Percentiles rank a stretch among this genome's conserved stretches.
phyloP scores from a whole-genome alignment of 2,113 vertebrate genomes.

The Planiliza haematocheilus region DNA sequence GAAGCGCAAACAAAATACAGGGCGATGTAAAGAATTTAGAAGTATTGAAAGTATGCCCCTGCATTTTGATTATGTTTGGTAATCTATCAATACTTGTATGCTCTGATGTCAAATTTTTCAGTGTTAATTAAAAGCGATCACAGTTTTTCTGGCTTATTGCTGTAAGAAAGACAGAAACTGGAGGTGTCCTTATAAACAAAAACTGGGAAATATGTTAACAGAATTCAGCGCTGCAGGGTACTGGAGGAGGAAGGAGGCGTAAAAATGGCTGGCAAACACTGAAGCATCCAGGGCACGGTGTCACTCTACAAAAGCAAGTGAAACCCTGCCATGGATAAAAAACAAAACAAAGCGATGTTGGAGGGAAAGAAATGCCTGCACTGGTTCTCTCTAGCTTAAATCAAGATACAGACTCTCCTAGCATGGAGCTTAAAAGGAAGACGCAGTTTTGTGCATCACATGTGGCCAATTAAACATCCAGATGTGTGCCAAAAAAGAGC shows the following conservation, averaged over 20 bases:
- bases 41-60: constrained; percentile 12
- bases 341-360: constrained; percentile 36
- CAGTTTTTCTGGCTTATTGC: constrained; percentile 88
- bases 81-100: constrained; percentile 85
- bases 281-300: constrained; percentile 49
- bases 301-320: constrained; percentile 31
- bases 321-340: constrained; percentile 30
- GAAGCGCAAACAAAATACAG: constrained; percentile 53
- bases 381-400: constrained; percentile 7
- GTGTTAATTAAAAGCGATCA: constrained; percentile 90
- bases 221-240: constrained; percentile 67
- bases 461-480: constrained; percentile 18
- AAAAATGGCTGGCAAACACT: constrained; percentile 57
- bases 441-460: not conserved
- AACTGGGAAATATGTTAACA: constrained; percentile 50
- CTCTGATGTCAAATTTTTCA: constrained; percentile 87
- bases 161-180: constrained; percentile 63
- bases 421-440: not conserved
- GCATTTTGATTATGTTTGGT: constrained; percentile 84
- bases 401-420: not conserved
- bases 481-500: constrained; percentile 3
- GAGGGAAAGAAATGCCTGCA: constrained; percentile 10
- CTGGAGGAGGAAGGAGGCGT: constrained; percentile 57
- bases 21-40: constrained; percentile 60
- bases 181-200: constrained; percentile 48